phyloP scores from a whole-genome alignment of 2,888 invertebrate species.

The Matsumyia berberina region DNA sequence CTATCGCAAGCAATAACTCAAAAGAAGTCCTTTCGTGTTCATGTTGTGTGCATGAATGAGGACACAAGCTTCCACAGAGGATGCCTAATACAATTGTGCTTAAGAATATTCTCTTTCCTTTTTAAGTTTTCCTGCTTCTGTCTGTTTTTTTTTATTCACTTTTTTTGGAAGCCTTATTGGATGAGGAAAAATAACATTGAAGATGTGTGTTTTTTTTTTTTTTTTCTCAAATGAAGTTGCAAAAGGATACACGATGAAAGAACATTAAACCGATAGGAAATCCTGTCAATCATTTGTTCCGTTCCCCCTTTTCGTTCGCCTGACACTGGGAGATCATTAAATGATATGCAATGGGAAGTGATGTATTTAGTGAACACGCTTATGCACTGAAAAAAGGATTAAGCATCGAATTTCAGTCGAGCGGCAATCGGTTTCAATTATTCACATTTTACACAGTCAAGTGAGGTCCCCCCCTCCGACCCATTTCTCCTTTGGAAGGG shows the following conservation, averaged over 20 bases:
- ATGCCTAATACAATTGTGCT: slow-evolving; percentile 66
- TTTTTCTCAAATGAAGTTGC: slow-evolving; percentile 50
- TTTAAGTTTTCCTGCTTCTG: slow-evolving; percentile 58
- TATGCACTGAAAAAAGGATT: slow-evolving; percentile 40
- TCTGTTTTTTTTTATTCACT: slow-evolving; percentile 6
- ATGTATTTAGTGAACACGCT: slow-evolving; percentile 53
- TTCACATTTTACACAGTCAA: slow-evolving; percentile 22
- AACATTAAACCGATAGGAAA: slow-evolving; percentile 69
- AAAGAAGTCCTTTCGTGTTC: slow-evolving; percentile 64
- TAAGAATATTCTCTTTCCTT: slow-evolving; percentile 55
- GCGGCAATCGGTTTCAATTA: slow-evolving; percentile 54
- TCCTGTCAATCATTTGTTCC: slow-evolving; percentile 68
- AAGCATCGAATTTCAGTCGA: slow-evolving; percentile 65
- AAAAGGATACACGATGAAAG: slow-evolving; percentile 33
- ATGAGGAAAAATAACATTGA: slow-evolving; percentile 14
- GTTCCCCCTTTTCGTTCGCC: background rate
- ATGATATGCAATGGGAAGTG: slow-evolving; percentile 43
- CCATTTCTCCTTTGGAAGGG: background rate
- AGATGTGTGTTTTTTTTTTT: slow-evolving; percentile 22
- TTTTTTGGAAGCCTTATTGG: slow-evolving; percentile 2
- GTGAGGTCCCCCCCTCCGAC: too few species aligned
- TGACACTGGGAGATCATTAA: background rate
- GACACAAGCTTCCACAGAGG: slow-evolving; percentile 63
- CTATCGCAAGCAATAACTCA: slow-evolving; percentile 73
- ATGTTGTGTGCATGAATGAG: slow-evolving; percentile 64